Evolutionary conservation across 2,113 vertebrate genomes (phyloP).

Genomic region (Laticauda laticaudata): DNA sequence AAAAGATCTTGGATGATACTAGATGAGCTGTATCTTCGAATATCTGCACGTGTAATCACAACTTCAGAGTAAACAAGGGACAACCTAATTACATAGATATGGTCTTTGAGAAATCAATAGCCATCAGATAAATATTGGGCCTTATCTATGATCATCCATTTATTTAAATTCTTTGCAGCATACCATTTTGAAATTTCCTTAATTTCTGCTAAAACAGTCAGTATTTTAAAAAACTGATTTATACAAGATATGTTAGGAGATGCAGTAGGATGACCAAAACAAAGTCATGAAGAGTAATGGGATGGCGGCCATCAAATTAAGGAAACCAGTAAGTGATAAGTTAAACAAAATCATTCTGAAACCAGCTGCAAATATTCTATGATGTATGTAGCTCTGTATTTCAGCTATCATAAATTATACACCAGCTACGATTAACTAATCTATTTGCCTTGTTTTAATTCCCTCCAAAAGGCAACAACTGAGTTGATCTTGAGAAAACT

Average conservation of each 20-base stretch:
- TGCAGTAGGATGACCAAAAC: background rate
- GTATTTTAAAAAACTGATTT: background rate
- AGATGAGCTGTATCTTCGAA: background rate
- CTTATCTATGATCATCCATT: background rate
- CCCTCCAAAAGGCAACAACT: background rate
- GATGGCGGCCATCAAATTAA: background rate
- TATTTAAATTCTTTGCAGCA: background rate
- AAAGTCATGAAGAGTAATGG: background rate
- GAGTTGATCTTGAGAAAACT: background rate
- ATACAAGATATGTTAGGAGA: background rate
- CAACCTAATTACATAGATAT: background rate
- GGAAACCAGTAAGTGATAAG: background rate
- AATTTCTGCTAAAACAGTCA: background rate
- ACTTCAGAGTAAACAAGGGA: background rate
- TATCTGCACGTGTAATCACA: background rate
- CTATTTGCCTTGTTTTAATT: slow-evolving; percentile 34
- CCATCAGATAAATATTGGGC: background rate
- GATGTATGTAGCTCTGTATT: slow-evolving; percentile 6
- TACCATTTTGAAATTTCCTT: background rate
- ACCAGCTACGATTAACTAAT: background rate
- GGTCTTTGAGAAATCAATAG: background rate
- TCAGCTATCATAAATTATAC: slow-evolving; percentile 11
- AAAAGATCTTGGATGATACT: background rate
- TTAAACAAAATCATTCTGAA: background rate
- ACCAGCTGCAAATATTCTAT: background rate